Conservation (phyloP, 1,140 invertebrate genomes). For the Metaphire vulgaris region DNA sequence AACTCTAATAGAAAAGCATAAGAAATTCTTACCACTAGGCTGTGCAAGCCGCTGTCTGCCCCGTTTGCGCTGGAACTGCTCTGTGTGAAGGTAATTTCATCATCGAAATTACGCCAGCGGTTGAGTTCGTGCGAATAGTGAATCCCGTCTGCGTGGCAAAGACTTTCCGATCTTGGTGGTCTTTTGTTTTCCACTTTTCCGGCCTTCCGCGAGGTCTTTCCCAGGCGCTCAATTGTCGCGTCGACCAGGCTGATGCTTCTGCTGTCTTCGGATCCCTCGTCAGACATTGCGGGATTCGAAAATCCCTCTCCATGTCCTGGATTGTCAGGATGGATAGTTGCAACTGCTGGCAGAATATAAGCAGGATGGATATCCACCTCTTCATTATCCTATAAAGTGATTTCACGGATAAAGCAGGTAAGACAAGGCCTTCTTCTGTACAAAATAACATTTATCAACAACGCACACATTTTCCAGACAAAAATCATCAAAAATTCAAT, state of each 20-base stretch:
- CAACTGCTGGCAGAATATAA: not conserved
- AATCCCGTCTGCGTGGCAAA: not conserved
- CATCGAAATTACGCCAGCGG: not conserved
- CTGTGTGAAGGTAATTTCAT: not conserved
- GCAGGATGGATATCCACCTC: not conserved
- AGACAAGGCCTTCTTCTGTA: no score
- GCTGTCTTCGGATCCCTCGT: not conserved
- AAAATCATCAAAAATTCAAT: no score
- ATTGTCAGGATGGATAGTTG: not conserved
- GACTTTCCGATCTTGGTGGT: not conserved
- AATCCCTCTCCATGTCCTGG: not conserved
- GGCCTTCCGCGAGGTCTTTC: not conserved
- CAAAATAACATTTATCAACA: no score
- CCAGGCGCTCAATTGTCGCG: not conserved
- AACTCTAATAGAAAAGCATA: no score
- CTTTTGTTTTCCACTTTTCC: not conserved
- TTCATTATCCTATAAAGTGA: not conserved
- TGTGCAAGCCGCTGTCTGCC: not conserved
- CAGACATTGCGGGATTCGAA: not conserved
- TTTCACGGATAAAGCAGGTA: no score
- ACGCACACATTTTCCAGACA: no score
- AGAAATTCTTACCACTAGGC: not conserved
- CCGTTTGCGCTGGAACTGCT: not conserved
- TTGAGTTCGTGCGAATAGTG: not conserved
- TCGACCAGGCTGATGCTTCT: not conserved